Percentiles rank a stretch among this genome's conserved stretches.
phyloP scores from a whole-genome alignment of 2,888 invertebrate species.

The Carterocephalus palaemon region DNA sequence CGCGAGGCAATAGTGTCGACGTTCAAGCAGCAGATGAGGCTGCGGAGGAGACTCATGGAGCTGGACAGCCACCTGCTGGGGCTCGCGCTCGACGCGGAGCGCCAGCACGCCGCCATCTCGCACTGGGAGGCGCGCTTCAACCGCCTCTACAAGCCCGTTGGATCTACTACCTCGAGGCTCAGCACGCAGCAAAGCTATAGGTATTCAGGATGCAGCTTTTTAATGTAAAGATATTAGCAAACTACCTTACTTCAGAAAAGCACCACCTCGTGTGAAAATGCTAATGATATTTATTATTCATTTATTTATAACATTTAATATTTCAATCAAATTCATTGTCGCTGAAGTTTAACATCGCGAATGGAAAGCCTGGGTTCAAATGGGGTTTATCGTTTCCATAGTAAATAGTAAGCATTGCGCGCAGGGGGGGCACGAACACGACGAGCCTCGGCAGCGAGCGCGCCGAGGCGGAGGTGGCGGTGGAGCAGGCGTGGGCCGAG shows the following conservation, averaged over 20 bases:
- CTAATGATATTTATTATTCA: neutral
- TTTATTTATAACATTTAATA: neutral
- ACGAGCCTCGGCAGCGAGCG: constrained; percentile 49
- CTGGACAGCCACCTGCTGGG: constrained; percentile 93
- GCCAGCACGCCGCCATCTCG: constrained; percentile 91
- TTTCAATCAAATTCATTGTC: too few species aligned
- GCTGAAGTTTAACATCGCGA: too few species aligned
- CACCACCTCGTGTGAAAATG: neutral
- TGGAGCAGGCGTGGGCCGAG: constrained; percentile 91
- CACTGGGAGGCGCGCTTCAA: constrained; percentile 94
- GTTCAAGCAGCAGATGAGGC: constrained; percentile 95
- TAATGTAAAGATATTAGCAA: too few species aligned
- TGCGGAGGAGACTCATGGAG: constrained; percentile 91
- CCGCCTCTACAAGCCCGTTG: constrained; percentile 82
- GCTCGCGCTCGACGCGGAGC: constrained; percentile 91
- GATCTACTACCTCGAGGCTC: constrained; percentile 75
- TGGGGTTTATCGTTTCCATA: neutral
- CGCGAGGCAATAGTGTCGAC: constrained; percentile 92
- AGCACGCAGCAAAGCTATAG: constrained; percentile 81
- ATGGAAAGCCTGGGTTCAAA: too few species aligned
- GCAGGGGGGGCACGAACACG: constrained; percentile 41
- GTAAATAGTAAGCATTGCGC: neutral
- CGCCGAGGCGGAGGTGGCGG: constrained; percentile 81
- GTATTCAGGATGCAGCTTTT: constrained; percentile 47
- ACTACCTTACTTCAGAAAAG: too few species aligned